Percentiles rank a stretch among this genome's conserved stretches.
phyloP scores from a whole-genome alignment of 2,888 invertebrate species.

The Drosophila lutescens region DNA sequence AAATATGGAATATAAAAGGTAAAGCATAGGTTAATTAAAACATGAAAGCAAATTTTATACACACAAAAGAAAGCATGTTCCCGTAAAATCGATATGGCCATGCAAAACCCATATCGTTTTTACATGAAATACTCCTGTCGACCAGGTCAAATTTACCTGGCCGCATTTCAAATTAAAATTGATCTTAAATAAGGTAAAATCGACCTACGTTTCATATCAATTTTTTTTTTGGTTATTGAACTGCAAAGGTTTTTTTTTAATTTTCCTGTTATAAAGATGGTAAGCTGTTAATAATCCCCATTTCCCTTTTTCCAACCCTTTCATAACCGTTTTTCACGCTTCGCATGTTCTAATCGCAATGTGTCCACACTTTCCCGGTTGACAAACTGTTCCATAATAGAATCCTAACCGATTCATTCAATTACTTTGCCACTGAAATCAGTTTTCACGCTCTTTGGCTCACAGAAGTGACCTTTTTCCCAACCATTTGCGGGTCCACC shows the following conservation, averaged over 20 bases:
- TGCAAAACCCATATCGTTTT: too few species aligned
- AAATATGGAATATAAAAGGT: too few species aligned
- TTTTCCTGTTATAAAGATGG: neutral
- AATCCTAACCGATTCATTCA: slow-evolving; percentile 38
- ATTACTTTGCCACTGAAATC: slow-evolving; percentile 38
- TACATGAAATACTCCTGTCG: too few species aligned
- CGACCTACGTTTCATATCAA: too few species aligned
- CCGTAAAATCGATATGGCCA: too few species aligned
- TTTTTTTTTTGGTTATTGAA: neutral
- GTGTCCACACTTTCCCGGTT: slow-evolving; percentile 21
- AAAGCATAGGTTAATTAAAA: neutral
- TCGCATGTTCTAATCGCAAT: slow-evolving; percentile 8
- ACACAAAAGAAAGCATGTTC: too few species aligned
- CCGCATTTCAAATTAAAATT: too few species aligned
- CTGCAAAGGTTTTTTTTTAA: neutral
- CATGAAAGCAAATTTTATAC: neutral
- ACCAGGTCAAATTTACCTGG: too few species aligned
- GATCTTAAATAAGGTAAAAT: too few species aligned
- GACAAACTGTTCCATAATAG: slow-evolving; percentile 30
- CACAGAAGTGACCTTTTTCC: slow-evolving; percentile 24
- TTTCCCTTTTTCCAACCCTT: neutral
- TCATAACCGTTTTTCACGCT: slow-evolving; percentile 7
- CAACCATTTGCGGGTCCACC: neutral
- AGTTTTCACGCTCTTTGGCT: slow-evolving; percentile 29
- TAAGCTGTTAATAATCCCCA: neutral